These are phyloP conservation scores for Ibidorhyncha struthersii DNA, from an alignment of 2,113 vertebrate species.

Conservation along the genomic window DNA sequence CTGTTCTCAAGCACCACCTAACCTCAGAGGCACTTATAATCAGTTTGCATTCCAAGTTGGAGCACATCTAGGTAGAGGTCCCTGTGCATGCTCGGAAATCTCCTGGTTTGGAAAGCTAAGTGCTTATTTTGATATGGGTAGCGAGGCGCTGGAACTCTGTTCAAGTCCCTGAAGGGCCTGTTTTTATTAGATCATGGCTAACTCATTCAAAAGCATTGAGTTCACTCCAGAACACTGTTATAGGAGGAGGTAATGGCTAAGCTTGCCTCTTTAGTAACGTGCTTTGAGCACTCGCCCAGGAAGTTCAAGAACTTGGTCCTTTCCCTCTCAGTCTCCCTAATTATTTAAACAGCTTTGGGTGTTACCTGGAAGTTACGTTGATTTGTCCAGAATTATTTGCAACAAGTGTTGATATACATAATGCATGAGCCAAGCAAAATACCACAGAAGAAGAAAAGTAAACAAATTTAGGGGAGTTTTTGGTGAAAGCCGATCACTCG, in stretches of 20 bases:
- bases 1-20: constrained; percentile 59
- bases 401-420: neutral
- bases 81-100: constrained; percentile 51
- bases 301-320: neutral
- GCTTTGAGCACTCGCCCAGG: neutral
- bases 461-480: neutral
- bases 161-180: constrained; percentile 45
- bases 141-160: constrained; percentile 37
- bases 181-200: constrained; percentile 39
- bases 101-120: constrained; percentile 49
- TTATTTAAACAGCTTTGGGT: neutral
- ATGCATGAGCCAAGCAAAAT: neutral
- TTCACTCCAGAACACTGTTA: constrained; percentile 16
- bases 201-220: constrained; percentile 3
- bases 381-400: neutral
- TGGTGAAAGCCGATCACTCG: neutral
- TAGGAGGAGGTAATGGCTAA: neutral
- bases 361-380: neutral
- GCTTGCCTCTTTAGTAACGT: neutral
- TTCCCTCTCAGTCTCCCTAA: neutral
- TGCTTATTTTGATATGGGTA: constrained; percentile 47
- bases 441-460: neutral
- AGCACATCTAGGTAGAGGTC: constrained; percentile 24
- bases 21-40: constrained; percentile 43
- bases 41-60: constrained; percentile 47